Base-by-base conservation (phyloP, 2,113 vertebrate genomes). In the Brienomyrus longianalis region DNA sequence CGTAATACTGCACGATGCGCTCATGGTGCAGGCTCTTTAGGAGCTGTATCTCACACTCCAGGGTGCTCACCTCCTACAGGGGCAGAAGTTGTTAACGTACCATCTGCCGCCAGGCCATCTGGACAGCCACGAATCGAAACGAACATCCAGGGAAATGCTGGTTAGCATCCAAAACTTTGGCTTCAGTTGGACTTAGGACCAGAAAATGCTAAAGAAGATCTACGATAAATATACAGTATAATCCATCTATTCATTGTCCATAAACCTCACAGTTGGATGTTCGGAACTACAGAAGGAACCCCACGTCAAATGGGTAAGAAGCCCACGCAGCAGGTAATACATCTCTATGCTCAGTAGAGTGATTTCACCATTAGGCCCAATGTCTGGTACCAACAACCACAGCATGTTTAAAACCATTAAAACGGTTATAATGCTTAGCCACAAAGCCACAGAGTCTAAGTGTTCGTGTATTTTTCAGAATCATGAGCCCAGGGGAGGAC, bases 31-130 rank as follows among this genome's bases (percentile, higher is more conserved):
- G 95, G 35, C 99, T 99, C 94, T 99, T 99, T 94, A 99, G 95
- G 93, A 99, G 92, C 96, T 99, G 98, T 94, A 99, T 99, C 94
- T 99, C 98, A 89, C 98, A 99, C 93, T 99, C 98, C 93, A 99
- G 94, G 87, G 98, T 98, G 56, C 98, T 98, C 93, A 99, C 98
- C 94, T 99, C 98, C 98, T 99, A 87, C n/a, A 90, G 6, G n/a
- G 0, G 91, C 15, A 92, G 10, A 70, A 70, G 62, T 27, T 31
- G 62, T 70, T 70, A 70, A 13, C 1, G 9, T 11, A 31, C 62
- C 62, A 13, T 13, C 9, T 31, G 27, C 62, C n/a, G 3, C 10
- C 62, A 31, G 62, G n/a, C 59, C 59, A 31, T 1, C 62, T 27
- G n/a, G 62, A 66, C 62, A 66, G 56, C 56, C 56, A 59, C 5